Percentiles rank a stretch among this genome's conserved stretches.
Conservation (phyloP, 2,888 invertebrate species). For the Coleophora flavipennella region DNA sequence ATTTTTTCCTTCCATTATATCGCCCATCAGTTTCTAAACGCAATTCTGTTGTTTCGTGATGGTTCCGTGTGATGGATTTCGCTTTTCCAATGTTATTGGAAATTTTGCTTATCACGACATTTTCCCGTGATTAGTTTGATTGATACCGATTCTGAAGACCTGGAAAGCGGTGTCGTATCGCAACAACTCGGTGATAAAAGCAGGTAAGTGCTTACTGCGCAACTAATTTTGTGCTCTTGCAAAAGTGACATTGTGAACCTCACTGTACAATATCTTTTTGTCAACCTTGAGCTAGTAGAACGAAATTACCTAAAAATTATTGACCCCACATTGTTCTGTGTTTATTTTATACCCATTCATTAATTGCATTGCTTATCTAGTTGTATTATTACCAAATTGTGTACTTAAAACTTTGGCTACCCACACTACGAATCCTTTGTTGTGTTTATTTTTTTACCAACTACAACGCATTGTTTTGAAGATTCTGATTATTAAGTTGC, state of each 20-base stretch:
- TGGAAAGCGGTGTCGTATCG: constrained; percentile 36
- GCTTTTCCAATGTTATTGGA: constrained; percentile 42
- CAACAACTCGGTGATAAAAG: constrained; percentile 18
- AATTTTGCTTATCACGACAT: constrained; percentile 37
- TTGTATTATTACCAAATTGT: too few relatives aligned
- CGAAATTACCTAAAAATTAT: constrained; percentile 29
- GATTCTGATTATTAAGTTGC: too few relatives aligned
- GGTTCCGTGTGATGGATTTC: constrained; percentile 28
- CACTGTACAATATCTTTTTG: constrained; percentile 44
- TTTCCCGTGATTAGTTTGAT: constrained; percentile 37
- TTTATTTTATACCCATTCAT: background rate
- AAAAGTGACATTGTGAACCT: constrained; percentile 39
- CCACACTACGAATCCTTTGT: too few relatives aligned
- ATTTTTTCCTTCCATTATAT: too few relatives aligned
- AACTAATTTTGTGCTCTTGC: constrained; percentile 33
- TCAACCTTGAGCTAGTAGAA: constrained; percentile 57
- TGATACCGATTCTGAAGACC: constrained; percentile 26
- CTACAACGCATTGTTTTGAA: too few relatives aligned
- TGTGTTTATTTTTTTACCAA: too few relatives aligned
- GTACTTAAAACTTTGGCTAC: too few relatives aligned
- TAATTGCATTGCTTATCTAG: too few relatives aligned
- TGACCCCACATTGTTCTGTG: constrained; percentile 43
- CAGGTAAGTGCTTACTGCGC: constrained; percentile 58
- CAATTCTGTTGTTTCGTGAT: constrained; percentile 34
- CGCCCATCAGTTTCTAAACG: too few relatives aligned